phyloP scores from a whole-genome alignment of 2,113 vertebrate species.

The Siniperca chuatsi region DNA sequence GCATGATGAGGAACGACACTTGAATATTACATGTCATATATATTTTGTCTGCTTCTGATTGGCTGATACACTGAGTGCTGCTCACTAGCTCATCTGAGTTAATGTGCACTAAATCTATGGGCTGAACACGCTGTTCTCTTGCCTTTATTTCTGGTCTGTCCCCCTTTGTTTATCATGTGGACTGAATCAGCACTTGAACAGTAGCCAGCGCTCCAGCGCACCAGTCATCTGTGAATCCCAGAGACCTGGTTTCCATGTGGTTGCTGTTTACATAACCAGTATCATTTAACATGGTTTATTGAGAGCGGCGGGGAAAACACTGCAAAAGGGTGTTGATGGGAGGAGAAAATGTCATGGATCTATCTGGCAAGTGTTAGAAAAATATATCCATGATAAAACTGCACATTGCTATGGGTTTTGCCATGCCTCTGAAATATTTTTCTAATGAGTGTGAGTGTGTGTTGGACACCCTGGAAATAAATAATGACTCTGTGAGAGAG shows the following conservation, averaged over 20 bases:
- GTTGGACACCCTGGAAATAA: constrained; percentile 40
- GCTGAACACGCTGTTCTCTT: constrained; percentile 59
- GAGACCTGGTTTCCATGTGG: constrained; percentile 48
- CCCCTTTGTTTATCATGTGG: constrained; percentile 57
- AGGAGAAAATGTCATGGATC: constrained; percentile 13
- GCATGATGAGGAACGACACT: too few species aligned
- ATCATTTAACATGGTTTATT: constrained; percentile 22
- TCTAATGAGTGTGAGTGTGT: not conserved
- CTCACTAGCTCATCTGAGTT: constrained; percentile 21
- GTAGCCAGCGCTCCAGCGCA: constrained; percentile 52
- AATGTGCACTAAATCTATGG: constrained; percentile 45
- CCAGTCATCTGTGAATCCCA: constrained; percentile 50
- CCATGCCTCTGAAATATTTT: constrained; percentile 28
- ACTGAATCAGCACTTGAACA: constrained; percentile 70
- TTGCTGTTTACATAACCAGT: constrained; percentile 57
- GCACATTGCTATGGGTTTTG: not conserved
- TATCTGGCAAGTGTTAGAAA: constrained; percentile 19
- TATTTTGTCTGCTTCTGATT: constrained; percentile 5
- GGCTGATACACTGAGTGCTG: constrained; percentile 23
- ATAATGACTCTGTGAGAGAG: constrained; percentile 38
- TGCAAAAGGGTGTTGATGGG: not conserved
- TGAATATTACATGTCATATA: too few species aligned
- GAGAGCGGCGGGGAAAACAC: not conserved
- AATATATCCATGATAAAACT: constrained; percentile 1
- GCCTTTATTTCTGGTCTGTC: constrained; percentile 53